phyloP scores from a whole-genome alignment of 2,888 invertebrate species.

The Geotrupes spiniger region DNA sequence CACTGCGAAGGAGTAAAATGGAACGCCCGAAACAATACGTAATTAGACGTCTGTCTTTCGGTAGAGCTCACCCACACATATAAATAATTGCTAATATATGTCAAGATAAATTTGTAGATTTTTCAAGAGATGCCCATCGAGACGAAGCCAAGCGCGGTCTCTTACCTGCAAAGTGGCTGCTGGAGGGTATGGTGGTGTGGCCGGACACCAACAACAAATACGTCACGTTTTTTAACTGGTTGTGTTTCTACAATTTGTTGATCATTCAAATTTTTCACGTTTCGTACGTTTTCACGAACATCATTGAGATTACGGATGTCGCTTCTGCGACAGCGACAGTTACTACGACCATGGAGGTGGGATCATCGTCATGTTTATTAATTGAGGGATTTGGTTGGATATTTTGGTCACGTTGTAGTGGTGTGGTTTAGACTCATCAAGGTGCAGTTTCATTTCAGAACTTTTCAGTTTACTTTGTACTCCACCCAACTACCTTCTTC shows the following conservation, averaged over 20 bases:
- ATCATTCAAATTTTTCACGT: slow-evolving; percentile 5
- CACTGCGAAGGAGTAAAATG: too few species aligned
- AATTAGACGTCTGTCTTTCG: too few species aligned
- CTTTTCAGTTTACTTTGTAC: too few species aligned
- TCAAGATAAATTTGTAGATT: slow-evolving; percentile 6
- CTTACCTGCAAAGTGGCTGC: slow-evolving; percentile 9
- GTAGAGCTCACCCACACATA: too few species aligned
- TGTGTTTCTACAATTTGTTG: slow-evolving; percentile 3
- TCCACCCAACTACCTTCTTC: too few species aligned
- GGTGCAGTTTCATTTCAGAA: too few species aligned
- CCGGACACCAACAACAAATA: slow-evolving; percentile 6
- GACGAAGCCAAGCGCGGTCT: slow-evolving; percentile 7
- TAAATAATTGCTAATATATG: too few species aligned
- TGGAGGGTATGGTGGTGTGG: slow-evolving; percentile 8
- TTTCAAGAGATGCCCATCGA: slow-evolving; percentile 2
- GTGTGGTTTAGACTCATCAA: too few species aligned
- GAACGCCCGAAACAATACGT: too few species aligned
- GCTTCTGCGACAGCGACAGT: not conserved
- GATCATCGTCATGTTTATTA: too few species aligned
- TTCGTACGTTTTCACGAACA: slow-evolving; percentile 1
- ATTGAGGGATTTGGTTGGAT: too few species aligned
- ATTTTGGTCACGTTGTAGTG: too few species aligned
- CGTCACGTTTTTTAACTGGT: slow-evolving; percentile 5
- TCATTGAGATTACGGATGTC: slow-evolving; percentile 3
- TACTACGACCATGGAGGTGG: slow-evolving; percentile 8